Base-by-base conservation (phyloP, 2,888 invertebrate species). In the Adela reaumurella region DNA sequence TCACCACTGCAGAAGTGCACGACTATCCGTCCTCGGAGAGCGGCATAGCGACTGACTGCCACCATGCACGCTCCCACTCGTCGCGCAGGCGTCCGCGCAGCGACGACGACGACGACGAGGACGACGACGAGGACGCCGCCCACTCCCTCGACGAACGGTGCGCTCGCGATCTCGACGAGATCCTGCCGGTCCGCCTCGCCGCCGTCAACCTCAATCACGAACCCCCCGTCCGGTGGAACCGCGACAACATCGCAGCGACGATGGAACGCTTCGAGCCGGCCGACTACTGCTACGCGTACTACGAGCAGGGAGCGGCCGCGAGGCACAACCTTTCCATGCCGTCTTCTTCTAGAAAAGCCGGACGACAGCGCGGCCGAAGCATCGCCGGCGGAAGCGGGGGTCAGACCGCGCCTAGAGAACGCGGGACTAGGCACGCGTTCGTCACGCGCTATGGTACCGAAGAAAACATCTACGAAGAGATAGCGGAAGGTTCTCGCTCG, bases 201-300 rank as follows among this genome's bases (percentile, higher is more conserved):
- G 77, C 79, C 18, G 68, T 77, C 28, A 72, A 74, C 62, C 59
- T 78, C 53, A 71, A 76, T 1, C 67, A 74, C 24, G 76, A 78
- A 49, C 67, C n/a, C 6, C n/a, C 35, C 35, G 82, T 83, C 42
- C 78, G 81, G 49, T 84, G 85, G 84, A 82, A 83, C 46, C 77
- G 84, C 55, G 84, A 82, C 60, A 85, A 85, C 56, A 83, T 84
- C 35, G 82, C 83, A 17, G 84, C 84, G 28, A 85, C 84, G 16
- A 84, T 84, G 84, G 84, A 85, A 57, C 70, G 83, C 50, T 84
- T 84, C 57, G 84, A 84, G 60, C 83, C 84, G 16, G 77, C 77
- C n/a, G 91, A 90, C 63, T 92, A 92, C 69, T 89, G 90, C 14
- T 92, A 92, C 66, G 91, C 91, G 17, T 92, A 92, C 65, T 90